A percentile compares a stretch with the other conserved stretches of the same genome.
phyloP scores from a whole-genome alignment of 2,797 vertebrate species.

The Peromyscus aztecus region DNA sequence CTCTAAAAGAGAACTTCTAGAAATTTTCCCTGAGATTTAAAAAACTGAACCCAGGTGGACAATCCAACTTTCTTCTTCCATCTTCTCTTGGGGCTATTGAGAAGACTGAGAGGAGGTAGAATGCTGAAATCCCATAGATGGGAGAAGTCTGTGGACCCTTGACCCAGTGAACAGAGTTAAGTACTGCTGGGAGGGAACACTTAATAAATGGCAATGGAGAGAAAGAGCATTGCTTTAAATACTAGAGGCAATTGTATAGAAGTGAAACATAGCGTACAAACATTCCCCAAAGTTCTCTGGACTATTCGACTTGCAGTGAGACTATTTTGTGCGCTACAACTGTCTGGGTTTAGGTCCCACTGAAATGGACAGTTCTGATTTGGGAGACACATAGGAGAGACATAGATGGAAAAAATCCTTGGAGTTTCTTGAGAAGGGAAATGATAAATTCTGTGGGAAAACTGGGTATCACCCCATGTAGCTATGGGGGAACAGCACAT shows the following conservation, averaged over 20 bases:
- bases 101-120: not conserved
- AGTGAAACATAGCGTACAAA: not conserved
- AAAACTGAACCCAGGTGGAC: not conserved
- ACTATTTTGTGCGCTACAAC: not conserved
- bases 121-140: not conserved
- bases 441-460: not conserved
- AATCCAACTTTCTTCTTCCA: not conserved
- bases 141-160: not conserved
- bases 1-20: not conserved
- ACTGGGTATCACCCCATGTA: not conserved
- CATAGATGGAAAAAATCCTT: not conserved
- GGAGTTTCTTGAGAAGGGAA: not conserved
- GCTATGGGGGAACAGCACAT: not conserved
- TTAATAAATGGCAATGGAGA: not conserved
- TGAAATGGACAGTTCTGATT: not conserved
- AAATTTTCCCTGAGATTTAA: not conserved
- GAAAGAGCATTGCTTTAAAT: not conserved
- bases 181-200: not conserved
- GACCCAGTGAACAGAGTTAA: not conserved
- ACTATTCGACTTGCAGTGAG: not conserved
- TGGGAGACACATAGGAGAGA: not conserved
- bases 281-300: not conserved
- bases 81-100: not conserved
- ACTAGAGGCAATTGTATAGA: not conserved
- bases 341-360: not conserved